Evolutionary conservation across 2,113 vertebrate species (phyloP).

Genomic region (Plecotus auritus): DNA sequence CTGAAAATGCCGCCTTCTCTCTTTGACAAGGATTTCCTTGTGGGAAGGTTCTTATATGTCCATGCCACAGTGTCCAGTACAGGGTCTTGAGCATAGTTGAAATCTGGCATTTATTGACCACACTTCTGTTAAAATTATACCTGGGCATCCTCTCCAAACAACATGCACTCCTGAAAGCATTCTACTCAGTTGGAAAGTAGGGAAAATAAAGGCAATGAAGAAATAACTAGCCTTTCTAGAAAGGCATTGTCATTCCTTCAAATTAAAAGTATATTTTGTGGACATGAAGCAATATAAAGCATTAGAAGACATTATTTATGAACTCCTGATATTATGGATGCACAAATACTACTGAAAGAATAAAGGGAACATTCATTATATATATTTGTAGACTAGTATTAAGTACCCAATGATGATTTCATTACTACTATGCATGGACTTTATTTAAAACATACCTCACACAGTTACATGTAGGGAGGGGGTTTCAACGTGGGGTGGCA

Average conservation of each 20-base stretch:
- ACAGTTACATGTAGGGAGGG: not conserved
- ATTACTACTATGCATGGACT: constrained; percentile 8
- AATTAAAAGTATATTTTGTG: constrained; percentile 38
- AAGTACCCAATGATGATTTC: constrained; percentile 9
- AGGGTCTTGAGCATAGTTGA: fast-evolving
- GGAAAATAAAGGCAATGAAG: not conserved
- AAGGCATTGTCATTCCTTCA: not conserved
- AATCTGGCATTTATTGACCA: not conserved
- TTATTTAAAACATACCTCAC: constrained; percentile 7
- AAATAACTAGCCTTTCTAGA: not conserved
- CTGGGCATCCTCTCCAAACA: not conserved
- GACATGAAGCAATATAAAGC: constrained; percentile 16
- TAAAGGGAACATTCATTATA: not conserved
- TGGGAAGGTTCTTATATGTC: not conserved
- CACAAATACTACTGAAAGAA: constrained; percentile 40
- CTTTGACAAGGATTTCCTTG: not conserved
- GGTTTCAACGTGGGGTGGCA: not conserved
- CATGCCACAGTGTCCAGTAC: fast-evolving
- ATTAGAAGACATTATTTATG: constrained; percentile 54
- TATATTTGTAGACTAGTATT: constrained; percentile 5
- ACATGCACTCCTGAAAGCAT: not conserved
- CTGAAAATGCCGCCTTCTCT: not conserved
- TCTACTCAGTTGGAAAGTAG: not conserved
- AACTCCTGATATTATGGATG: not conserved
- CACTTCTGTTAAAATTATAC: not conserved